These are phyloP conservation scores for Glyphotaelius pellucidus DNA, from an alignment of 2,888 invertebrate species.

Conservation along the genomic window DNA sequence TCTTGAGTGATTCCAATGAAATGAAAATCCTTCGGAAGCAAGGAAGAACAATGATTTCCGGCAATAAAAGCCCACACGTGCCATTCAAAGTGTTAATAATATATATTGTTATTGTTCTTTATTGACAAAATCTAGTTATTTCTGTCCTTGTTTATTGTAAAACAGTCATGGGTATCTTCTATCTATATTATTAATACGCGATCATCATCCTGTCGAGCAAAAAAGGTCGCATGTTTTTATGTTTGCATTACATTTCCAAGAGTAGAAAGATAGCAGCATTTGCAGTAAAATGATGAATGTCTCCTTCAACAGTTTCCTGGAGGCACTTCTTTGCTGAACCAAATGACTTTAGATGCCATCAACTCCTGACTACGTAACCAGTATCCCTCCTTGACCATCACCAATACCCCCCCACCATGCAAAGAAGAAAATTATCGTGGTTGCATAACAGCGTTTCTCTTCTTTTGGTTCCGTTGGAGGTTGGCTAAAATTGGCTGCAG, in stretches of 20 bases:
- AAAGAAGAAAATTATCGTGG: neutral
- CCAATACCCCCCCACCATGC: neutral
- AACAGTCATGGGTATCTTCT: neutral
- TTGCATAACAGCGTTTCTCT: neutral
- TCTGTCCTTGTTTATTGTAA: neutral
- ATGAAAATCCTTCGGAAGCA: neutral
- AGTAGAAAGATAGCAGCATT: too few relatives aligned
- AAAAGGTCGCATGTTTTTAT: too few relatives aligned
- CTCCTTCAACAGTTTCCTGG: too few relatives aligned
- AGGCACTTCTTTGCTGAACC: too few relatives aligned
- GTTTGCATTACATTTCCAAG: too few relatives aligned
- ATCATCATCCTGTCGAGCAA: neutral
- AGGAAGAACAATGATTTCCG: neutral
- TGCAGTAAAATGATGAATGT: too few relatives aligned
- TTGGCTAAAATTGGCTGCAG: neutral
- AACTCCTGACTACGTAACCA: too few relatives aligned
- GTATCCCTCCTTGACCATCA: neutral
- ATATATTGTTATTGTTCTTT: neutral
- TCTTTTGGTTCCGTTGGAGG: neutral
- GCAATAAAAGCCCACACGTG: neutral
- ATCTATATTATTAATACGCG: neutral
- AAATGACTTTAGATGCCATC: too few relatives aligned
- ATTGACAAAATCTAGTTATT: neutral
- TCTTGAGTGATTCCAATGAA: neutral
- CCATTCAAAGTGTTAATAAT: neutral